phyloP scores from a whole-genome alignment of 2,888 invertebrate species.

The Chelonus formosanus region DNA sequence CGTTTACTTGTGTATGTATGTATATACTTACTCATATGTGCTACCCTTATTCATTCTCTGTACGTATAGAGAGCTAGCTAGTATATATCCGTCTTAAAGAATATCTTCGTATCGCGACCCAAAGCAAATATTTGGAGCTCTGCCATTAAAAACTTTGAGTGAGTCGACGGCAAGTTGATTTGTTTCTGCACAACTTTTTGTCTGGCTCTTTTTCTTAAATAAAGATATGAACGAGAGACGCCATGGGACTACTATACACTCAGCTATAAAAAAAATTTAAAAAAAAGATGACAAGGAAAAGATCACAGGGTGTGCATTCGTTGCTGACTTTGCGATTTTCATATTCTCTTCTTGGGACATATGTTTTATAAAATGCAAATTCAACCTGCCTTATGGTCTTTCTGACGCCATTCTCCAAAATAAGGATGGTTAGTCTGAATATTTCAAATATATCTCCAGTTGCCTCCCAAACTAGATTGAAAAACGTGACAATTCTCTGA shows the following conservation, averaged over 20 bases:
- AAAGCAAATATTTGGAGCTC: conserved; percentile 64
- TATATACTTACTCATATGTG: not conserved
- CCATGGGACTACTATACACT: not conserved
- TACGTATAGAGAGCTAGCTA: conserved; percentile 27
- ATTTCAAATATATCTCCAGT: not conserved
- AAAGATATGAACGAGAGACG: conserved; percentile 26
- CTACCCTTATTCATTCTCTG: conserved; percentile 21
- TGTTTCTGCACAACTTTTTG: conserved; percentile 57
- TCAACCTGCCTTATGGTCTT: conserved; percentile 32
- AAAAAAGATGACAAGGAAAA: too few relatives aligned
- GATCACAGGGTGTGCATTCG: not conserved
- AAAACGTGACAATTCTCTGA: too few relatives aligned
- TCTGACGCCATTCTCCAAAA: not conserved
- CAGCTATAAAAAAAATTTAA: too few relatives aligned
- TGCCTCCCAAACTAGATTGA: too few relatives aligned
- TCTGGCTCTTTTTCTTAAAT: conserved; percentile 26
- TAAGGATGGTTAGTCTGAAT: not conserved
- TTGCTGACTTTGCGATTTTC: conserved; percentile 47
- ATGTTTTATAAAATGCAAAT: conserved; percentile 57
- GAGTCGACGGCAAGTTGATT: conserved; percentile 63
- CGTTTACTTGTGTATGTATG: conserved; percentile 10
- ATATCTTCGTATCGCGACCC: conserved; percentile 42
- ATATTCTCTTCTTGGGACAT: conserved; percentile 45
- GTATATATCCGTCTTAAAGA: conserved; percentile 50
- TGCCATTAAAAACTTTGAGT: conserved; percentile 64